A percentile compares a stretch with the other conserved stretches of the same genome.
Evolutionary conservation across 2,113 vertebrate species (phyloP).

Genomic region (Accipiter cooperii): DNA sequence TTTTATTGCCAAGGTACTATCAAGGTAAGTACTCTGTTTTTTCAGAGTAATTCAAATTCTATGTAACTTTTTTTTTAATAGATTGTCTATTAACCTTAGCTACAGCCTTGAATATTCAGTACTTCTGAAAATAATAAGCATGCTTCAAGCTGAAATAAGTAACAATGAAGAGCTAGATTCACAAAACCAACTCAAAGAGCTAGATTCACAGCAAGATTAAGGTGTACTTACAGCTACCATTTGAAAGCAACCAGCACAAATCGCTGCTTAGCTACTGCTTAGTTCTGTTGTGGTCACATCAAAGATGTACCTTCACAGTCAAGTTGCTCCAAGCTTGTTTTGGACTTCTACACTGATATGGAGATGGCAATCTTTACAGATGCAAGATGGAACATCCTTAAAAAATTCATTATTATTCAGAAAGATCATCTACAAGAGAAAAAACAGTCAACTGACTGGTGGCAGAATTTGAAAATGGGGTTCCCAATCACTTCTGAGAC

Average conservation of each 20-base stretch:
- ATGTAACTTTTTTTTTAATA: neutral
- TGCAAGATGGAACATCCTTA: neutral
- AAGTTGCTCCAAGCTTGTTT: neutral
- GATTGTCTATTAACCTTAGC: neutral
- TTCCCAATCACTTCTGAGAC: neutral
- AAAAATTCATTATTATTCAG: neutral
- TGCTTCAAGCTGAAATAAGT: neutral
- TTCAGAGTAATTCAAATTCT: neutral
- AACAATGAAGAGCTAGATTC: neutral
- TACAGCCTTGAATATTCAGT: neutral
- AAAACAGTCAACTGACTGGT: neutral
- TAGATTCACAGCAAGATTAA: neutral
- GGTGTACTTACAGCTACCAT: neutral
- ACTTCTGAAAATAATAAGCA: neutral
- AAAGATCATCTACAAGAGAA: neutral
- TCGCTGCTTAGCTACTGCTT: neutral
- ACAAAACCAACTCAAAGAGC: neutral
- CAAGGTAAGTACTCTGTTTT: neutral
- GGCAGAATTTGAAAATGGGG: neutral
- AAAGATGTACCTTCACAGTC: neutral
- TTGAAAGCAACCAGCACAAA: neutral
- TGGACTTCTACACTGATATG: neutral
- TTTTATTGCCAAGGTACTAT: neutral
- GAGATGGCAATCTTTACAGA: neutral
- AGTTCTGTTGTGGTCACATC: neutral